phyloP scores from a whole-genome alignment of 2,113 vertebrate species.

The Siniperca knerii region DNA sequence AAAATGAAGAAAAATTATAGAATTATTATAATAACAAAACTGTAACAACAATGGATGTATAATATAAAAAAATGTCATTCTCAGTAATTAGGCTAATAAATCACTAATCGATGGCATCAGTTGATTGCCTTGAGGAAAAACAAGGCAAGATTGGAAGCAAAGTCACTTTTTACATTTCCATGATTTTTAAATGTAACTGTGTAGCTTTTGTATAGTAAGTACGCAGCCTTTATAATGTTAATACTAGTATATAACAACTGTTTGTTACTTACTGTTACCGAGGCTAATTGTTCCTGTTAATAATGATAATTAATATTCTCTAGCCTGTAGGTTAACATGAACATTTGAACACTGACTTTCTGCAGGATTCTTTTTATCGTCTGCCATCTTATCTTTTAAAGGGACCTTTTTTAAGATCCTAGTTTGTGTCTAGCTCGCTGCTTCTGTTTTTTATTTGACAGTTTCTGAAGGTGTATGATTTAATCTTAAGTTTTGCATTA shows the following conservation, averaged over 20 bases:
- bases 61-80: background rate
- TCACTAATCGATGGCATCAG: background rate
- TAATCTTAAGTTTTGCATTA: background rate
- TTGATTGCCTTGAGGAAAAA: background rate
- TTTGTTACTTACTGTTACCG: background rate
- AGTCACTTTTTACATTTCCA: background rate
- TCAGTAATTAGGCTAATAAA: background rate
- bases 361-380: background rate
- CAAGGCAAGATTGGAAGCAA: background rate
- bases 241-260: background rate
- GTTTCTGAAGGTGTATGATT: background rate
- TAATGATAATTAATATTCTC: background rate
- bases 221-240: background rate
- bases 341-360: background rate
- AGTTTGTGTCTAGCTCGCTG: background rate
- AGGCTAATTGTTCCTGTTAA: background rate
- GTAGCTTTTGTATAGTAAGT: background rate
- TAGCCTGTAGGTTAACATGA: no score
- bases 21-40: background rate
- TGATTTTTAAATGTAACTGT: background rate
- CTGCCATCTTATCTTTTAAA: background rate
- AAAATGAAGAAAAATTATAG: background rate
- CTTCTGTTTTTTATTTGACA: background rate
- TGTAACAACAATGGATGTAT: no score
- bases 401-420: background rate